A percentile compares a stretch with the other conserved stretches of the same genome.
These are phyloP conservation scores for Euthynnus affinis DNA, from an alignment of 2,797 vertebrate species.

Conservation along the genomic window DNA sequence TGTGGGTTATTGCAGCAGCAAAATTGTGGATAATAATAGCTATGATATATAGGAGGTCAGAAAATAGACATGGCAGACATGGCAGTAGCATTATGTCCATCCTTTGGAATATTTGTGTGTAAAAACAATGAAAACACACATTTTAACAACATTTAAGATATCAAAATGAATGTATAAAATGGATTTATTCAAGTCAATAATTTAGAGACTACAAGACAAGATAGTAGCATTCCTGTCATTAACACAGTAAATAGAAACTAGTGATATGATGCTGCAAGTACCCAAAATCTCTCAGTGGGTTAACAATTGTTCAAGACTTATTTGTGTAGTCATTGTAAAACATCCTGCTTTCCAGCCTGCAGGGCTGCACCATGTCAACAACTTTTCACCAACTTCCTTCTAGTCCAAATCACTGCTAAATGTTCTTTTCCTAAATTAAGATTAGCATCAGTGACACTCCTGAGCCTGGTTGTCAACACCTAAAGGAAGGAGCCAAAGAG, in stretches of 20 bases:
- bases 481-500: slow-evolving; percentile 43
- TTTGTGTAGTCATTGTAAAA: slow-evolving; percentile 18
- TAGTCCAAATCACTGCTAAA: slow-evolving; percentile 47
- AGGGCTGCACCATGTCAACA: slow-evolving; percentile 25
- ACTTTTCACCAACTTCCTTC: slow-evolving; percentile 40
- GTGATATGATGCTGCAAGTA: slow-evolving; percentile 7
- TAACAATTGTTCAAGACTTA: too few relatives aligned
- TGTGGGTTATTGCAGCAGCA: slow-evolving; percentile 11
- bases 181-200: too few relatives aligned
- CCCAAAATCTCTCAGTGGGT: background rate
- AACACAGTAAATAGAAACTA: background rate
- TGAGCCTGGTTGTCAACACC: slow-evolving; percentile 61
- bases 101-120: background rate
- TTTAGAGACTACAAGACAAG: too few relatives aligned
- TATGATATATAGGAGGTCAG: background rate
- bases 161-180: too few relatives aligned
- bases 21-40: background rate
- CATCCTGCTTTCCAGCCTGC: slow-evolving; percentile 28
- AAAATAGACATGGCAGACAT: background rate
- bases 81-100: background rate
- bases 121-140: background rate
- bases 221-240: background rate
- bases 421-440: slow-evolving; percentile 65
- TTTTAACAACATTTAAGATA: background rate
- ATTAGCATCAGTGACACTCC: slow-evolving; percentile 70